Percentiles rank a stretch among this genome's conserved stretches.
These are phyloP conservation scores for Allacma fusca DNA, from an alignment of 2,888 invertebrate species.

Conservation along the genomic window DNA sequence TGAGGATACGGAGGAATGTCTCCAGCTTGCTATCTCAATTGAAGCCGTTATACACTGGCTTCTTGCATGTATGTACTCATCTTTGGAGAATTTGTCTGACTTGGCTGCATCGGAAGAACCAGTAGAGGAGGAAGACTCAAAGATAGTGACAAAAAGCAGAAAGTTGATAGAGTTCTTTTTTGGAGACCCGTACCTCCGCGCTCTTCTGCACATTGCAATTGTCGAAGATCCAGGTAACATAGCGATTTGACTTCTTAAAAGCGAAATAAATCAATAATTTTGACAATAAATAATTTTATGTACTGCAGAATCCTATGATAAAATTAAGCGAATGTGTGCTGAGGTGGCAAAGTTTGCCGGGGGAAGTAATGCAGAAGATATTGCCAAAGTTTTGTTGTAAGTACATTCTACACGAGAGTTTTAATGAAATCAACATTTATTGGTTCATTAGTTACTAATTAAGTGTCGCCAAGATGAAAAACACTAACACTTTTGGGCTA, in stretches of 20 bases:
- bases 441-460: too few relatives aligned
- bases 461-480: too few relatives aligned
- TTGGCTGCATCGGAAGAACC: conserved; percentile 52
- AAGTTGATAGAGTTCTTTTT: conserved; percentile 55
- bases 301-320: conserved; percentile 70
- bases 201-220: conserved; percentile 55
- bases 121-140: conserved; percentile 56
- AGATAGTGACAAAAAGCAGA: conserved; percentile 57
- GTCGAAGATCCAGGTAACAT: conserved; percentile 53
- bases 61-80: conserved; percentile 70
- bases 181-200: conserved; percentile 47
- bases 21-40: conserved; percentile 79
- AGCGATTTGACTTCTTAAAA: conserved; percentile 19
- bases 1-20: conserved; percentile 70
- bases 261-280: too few relatives aligned
- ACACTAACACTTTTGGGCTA: too few relatives aligned
- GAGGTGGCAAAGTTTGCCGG: conserved; percentile 69
- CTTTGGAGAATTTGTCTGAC: conserved; percentile 58
- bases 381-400: conserved; percentile 54
- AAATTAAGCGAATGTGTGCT: conserved; percentile 79
- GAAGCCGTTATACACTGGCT: conserved; percentile 83
- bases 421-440: too few relatives aligned
- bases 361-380: conserved; percentile 52
- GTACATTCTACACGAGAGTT: too few relatives aligned
- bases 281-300: too few relatives aligned